Evolutionary conservation across 2,888 invertebrate genomes (phyloP), one percentile per base, ranked within the genome.

Genomic region (Pristionchus fissidentatus): DNA sequence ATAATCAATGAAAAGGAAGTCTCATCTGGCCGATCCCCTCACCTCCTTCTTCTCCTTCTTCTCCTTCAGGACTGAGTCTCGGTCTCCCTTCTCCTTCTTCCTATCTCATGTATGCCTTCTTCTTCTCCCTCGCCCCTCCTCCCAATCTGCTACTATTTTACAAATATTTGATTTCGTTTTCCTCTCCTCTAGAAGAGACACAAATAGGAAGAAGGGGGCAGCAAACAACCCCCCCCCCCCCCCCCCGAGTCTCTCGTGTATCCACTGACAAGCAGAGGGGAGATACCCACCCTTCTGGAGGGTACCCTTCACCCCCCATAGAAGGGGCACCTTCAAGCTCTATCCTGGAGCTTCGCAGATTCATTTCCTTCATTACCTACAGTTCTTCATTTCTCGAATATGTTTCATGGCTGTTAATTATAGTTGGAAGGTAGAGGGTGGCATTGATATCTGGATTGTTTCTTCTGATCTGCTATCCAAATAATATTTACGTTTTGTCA

Each of bases 161-260:
- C 81, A 81, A 81, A 81, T 81, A 81, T 81, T 81, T 81, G 81
- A 81, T 81, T 81, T 81, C 62, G 62, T 62, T 62, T 43, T 46
- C 81, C 49, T 49, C 81, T 38, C 22, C 57, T 73, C n/a, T n/a
- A n/a, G 73, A 41, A 73, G 73, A 73, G 26, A 73, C 73, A 73
- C 73, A 73, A 73, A 73, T 73, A 73, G 41, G 73, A 41, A 73
- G 43, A 43, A n/a, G 73, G 57, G 29, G 62, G 62, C 62, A 62
- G 62, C 62, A 62, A 57, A 62, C 62, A 62, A n/a, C n/a, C n/a
- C n/a, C n/a, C 49, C 10, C 19, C 49, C 10, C 19, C 49, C 49
- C 49, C 49, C 49, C 49, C 19, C 10, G 13, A 49, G 13, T 10
- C 43, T 38, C 70, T 73, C 43, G 43, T 73, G 70, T 73, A 77